Conservation (phyloP, 2,797 vertebrate genomes). For the Neosalanx taihuensis region DNA sequence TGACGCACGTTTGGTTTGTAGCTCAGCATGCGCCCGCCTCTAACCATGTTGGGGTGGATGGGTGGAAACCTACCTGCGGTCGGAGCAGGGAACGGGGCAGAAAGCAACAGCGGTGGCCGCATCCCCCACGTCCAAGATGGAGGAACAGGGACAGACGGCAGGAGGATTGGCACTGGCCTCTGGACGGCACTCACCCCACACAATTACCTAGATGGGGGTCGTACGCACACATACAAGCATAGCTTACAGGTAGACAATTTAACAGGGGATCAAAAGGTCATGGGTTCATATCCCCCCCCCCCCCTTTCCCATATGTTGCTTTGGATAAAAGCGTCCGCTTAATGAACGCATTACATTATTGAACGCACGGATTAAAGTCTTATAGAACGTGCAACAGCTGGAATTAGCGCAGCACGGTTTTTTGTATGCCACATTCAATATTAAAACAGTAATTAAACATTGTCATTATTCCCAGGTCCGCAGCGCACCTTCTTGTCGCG, state of each 20-base stretch:
- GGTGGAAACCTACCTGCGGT: slow-evolving; percentile 71
- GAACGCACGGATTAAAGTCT: too few relatives aligned
- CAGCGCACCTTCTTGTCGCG: slow-evolving; percentile 90
- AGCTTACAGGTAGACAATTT: background rate
- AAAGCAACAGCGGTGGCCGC: slow-evolving; percentile 87
- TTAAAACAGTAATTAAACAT: too few relatives aligned
- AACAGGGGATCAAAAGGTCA: background rate
- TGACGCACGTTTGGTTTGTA: background rate
- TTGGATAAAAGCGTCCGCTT: too few relatives aligned
- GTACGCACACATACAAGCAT: background rate
- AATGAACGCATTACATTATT: too few relatives aligned
- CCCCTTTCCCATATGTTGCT: too few relatives aligned
- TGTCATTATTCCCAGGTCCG: too few relatives aligned
- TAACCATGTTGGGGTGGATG: background rate
- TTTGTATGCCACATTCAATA: background rate
- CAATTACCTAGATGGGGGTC: slow-evolving; percentile 75
- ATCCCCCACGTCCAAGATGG: slow-evolving; percentile 84
- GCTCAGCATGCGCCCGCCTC: background rate
- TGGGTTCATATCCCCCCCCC: too few relatives aligned
- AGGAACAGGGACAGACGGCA: slow-evolving; percentile 78
- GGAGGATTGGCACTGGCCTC: slow-evolving; percentile 32
- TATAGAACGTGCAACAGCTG: too few relatives aligned
- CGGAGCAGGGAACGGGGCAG: slow-evolving; percentile 69
- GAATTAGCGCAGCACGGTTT: background rate
- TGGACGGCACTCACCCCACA: slow-evolving; percentile 81